Conservation (phyloP, 2,113 vertebrate genomes). For the Carettochelys insculpta region DNA sequence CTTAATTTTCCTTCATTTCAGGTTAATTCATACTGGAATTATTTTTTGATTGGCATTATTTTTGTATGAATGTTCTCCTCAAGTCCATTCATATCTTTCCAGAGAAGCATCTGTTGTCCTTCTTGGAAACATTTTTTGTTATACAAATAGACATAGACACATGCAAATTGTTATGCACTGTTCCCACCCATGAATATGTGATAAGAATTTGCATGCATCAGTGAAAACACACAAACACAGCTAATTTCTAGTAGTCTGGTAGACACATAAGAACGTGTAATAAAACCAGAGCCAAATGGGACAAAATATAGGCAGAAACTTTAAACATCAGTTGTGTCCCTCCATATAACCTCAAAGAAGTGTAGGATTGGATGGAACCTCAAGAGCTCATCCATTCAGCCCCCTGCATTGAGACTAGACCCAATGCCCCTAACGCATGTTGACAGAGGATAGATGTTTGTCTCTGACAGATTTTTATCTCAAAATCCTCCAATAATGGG, state of each 20-base stretch:
- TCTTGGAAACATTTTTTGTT: no score
- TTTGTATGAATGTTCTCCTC: constrained; percentile 4
- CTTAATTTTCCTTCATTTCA: constrained; percentile 63
- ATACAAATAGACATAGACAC: not conserved
- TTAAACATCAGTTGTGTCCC: not conserved
- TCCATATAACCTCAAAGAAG: not conserved
- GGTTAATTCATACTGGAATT: constrained; percentile 42
- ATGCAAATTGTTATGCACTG: no score
- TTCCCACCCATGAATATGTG: no score
- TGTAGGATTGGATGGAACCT: no score
- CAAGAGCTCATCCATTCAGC: not conserved
- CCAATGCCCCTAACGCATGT: no score
- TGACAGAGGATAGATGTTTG: no score
- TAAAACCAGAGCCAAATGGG: not conserved
- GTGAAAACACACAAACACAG: no score
- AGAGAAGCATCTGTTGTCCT: not conserved
- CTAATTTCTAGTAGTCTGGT: no score
- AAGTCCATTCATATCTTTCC: not conserved
- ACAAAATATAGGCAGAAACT: not conserved
- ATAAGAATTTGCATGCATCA: no score
- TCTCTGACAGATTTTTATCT: no score
- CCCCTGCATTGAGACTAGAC: not conserved
- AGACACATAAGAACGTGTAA: no score
- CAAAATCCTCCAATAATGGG: no score
- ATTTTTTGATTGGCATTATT: constrained; percentile 48